Conservation (phyloP, 2,113 vertebrate genomes). For the Poicephalus meyeri region DNA sequence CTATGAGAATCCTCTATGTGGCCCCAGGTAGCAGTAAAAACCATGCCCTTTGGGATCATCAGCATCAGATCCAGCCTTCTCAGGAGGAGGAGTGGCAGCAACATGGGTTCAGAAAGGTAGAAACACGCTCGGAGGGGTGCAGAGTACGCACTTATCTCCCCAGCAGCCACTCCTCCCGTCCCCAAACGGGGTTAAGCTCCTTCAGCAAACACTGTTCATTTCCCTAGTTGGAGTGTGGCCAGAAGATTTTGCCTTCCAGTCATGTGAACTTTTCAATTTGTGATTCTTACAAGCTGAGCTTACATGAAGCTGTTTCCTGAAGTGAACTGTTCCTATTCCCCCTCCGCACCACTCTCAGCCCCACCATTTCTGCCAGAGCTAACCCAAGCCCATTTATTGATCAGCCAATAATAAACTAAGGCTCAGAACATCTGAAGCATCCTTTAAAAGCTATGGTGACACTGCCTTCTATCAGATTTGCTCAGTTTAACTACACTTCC, state of each 20-base stretch:
- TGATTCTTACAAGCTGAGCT: conserved; percentile 49
- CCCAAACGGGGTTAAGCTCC: neutral
- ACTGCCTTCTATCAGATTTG: neutral
- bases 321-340: neutral
- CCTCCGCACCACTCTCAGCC: neutral
- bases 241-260: conserved; percentile 53
- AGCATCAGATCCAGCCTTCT: neutral
- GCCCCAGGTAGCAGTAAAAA: neutral
- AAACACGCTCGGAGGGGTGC: neutral
- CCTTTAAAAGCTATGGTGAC: neutral
- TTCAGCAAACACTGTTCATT: neutral
- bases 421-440: neutral
- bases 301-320: conserved; percentile 47
- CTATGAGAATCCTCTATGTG: neutral
- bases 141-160: accelerated
- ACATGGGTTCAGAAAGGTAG: neutral
- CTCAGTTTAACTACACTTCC: neutral
- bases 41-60: neutral
- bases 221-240: neutral
- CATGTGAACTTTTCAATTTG: conserved; percentile 32
- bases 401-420: neutral
- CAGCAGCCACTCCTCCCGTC: neutral
- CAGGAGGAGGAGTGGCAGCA: neutral
- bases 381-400: neutral
- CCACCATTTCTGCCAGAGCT: neutral